Base-by-base conservation (phyloP, 35 echinoderm and acorn worm species). In the Nesometra sesokonis region DNA sequence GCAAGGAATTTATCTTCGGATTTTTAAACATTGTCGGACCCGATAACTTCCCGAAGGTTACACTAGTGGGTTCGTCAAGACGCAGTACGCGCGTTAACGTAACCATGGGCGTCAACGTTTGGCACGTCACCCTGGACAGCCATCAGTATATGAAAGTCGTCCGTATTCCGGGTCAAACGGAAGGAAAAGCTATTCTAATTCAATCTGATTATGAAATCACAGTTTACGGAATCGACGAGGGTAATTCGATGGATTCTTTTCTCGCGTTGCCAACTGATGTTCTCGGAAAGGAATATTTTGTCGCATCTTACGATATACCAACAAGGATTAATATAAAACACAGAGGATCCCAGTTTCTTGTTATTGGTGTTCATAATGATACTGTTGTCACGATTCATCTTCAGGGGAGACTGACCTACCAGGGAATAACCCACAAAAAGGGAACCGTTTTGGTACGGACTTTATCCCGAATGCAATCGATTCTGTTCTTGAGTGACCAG, bases 181-280 rank as follows among this genome's bases (percentile, higher is more conserved):
- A 67, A 67, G 52, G 52, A 67, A 67, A 67, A 67, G 52, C 94
- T 30, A 79, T 93, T 30, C 82, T 91, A 21, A 82, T 97, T 39
- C 86, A 83, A 33, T 39, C 94, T 8, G 91, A 90, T 52, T 86
- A 90, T 47, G 94, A 93, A 19, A 82, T 97, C 32, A 93, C 79
- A 35, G 88, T 97, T 27, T 88, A 90, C 35, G 91, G 94, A 2
- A 29, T 97, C 0, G 89, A 93, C 47, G 80, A 86, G 29, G 94
- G 94, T 23, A 93, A 90, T 76, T 90, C 86, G 30, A 97, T 86
- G 81, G 94, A 92, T 84, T 89, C 94, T 30, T 97, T 93, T 36
- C 85, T 97, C 0, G 94, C 91, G 1, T 85, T 97, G 3, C 94
- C 94, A 21, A 87, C 81, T 32, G 91, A 93, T 67, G 88, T 86